These are phyloP conservation scores for Octopus sinensis DNA, from an alignment of 1,140 invertebrate species.

Conservation along the genomic window DNA sequence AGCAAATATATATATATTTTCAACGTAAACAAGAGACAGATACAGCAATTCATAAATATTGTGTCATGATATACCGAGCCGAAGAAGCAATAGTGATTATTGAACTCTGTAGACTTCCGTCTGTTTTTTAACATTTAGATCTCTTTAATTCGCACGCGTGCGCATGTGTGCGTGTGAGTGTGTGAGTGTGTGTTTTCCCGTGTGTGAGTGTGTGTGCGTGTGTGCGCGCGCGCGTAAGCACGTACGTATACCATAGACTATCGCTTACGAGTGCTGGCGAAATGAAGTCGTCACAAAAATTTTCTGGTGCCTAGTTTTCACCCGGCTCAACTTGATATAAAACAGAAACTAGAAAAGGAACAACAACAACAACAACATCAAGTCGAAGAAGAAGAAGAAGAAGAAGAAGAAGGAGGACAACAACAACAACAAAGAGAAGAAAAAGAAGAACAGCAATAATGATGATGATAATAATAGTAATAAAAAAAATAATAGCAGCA, in stretches of 20 bases:
- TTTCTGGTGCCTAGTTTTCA: too few species aligned
- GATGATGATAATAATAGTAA: not conserved
- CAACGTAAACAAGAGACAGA: too few species aligned
- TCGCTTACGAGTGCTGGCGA: too few species aligned
- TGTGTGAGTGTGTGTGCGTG: not conserved
- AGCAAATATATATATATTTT: too few species aligned
- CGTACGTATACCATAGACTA: too few species aligned
- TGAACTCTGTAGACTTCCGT: too few species aligned
- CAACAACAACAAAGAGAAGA: not conserved
- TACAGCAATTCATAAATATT: too few species aligned
- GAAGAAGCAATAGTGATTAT: too few species aligned
- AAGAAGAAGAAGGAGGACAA: not conserved
- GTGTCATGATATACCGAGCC: too few species aligned
- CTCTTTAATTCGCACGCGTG: not conserved
- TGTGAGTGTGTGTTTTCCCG: not conserved
- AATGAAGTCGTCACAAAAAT: too few species aligned
- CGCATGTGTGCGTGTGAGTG: not conserved
- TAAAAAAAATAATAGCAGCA: too few species aligned
- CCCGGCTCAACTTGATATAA: not conserved
- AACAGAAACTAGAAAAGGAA: not conserved
- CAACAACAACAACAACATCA: not conserved
- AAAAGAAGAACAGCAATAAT: not conserved
- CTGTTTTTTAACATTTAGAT: not conserved
- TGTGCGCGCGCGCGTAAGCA: not conserved
- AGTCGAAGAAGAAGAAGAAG: not conserved